Evolutionary conservation across 2,797 vertebrate species (phyloP).

Genomic region (Micrastur ruficollis): DNA sequence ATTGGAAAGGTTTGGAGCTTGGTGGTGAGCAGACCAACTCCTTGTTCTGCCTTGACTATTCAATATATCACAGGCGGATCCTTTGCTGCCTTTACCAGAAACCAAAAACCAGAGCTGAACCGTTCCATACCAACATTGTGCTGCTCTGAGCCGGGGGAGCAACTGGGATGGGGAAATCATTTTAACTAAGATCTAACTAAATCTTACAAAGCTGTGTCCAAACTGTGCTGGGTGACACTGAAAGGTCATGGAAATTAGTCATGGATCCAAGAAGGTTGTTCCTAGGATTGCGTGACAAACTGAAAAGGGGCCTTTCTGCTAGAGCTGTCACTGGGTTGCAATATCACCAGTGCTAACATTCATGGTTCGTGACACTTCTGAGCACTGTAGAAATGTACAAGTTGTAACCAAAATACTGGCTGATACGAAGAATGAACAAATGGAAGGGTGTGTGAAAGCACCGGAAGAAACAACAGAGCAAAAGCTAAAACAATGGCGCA

Average conservation of each 20-base stretch:
- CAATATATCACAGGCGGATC: neutral
- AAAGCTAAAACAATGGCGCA: neutral
- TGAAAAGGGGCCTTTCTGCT: neutral
- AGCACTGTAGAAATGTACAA: neutral
- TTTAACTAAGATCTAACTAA: neutral
- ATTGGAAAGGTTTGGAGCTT: neutral
- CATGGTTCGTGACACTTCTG: neutral
- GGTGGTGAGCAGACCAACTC: neutral
- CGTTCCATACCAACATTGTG: fast-evolving
- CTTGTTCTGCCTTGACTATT: neutral
- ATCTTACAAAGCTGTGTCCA: neutral
- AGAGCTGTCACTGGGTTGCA: neutral
- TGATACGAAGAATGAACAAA: neutral
- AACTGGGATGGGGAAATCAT: neutral
- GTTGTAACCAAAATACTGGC: neutral
- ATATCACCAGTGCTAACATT: neutral
- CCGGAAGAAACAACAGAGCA: neutral
- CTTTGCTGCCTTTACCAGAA: neutral
- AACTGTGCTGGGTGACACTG: neutral
- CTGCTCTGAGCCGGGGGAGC: neutral
- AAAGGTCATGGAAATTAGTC: neutral
- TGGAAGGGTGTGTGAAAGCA: neutral
- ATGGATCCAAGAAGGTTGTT: fast-evolving
- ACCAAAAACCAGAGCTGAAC: neutral
- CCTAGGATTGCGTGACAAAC: neutral